Base-by-base conservation (phyloP, 2,888 invertebrate species). In the Apotomis betuletana region DNA sequence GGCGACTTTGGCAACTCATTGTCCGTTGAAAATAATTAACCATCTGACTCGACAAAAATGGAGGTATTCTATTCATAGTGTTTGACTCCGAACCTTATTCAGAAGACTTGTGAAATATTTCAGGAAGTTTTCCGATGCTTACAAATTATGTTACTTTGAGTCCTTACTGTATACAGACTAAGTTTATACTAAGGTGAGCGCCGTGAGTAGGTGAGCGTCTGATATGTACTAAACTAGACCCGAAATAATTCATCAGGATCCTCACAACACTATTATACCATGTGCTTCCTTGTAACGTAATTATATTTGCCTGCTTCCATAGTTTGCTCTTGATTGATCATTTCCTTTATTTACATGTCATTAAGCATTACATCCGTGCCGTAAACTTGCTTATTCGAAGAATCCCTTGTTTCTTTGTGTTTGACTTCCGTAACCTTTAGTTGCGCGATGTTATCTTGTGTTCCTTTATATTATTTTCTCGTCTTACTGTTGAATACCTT, bases 21-120 rank as follows among this genome's bases (percentile, higher is more conserved):
- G 87, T 89, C 87, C 85, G 86, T 82, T 81, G 84, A 84, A 87
- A 89, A 89, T 91, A 91, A 92, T 91, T 90, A 91, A 90, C 90
- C 84, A 83, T 80, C 89, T 92, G 92, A 92, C 91, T 90, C 88
- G 81, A 87, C 90, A 86, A 76, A 88, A 89, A 85, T 83, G 76
- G 77, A 80, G 83, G 80, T 76, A 82, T 79, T 67, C 77, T 76
- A 82, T 79, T 67, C 77, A 77, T 76, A 78, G 78, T 76, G 77
- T 82, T 80, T 77, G 83, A 84, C 79, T 83, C 81, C 76, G 78
- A 62, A 58, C 61, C 65, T 64, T 52, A 51, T 70, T 64, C 15
- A 9, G 67, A 12, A 58, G 59, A 55, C 51, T 57, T 41, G 13
- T 57, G 13, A 57, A 55, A 62, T 67, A 57, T 67, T 67, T 27